Conservation (phyloP, 37 sponge, comb jelly and placozoan species). For the Eunapius fragilis region DNA sequence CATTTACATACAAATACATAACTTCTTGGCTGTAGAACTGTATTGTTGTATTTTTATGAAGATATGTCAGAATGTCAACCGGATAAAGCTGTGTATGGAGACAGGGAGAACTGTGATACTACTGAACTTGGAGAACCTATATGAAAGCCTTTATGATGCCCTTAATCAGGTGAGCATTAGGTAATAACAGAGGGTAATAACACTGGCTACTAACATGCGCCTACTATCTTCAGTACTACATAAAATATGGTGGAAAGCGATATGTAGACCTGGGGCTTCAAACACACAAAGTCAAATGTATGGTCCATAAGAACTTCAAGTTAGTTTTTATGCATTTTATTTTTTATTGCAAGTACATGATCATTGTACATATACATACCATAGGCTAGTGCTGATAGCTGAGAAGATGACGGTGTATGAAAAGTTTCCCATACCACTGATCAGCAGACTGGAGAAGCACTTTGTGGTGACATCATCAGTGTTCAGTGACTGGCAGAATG, state of each 20-base stretch:
- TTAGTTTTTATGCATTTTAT: background rate
- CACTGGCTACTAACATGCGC: background rate
- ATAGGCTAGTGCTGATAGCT: slow-evolving; percentile 62
- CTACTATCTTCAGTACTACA: slow-evolving; percentile 55
- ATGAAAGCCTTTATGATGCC: slow-evolving; percentile 89
- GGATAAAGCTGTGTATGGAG: slow-evolving; percentile 85
- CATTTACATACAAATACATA: too few relatives aligned
- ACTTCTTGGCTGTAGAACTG: too few relatives aligned
- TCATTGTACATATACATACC: background rate
- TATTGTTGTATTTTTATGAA: background rate
- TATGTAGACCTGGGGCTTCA: slow-evolving; percentile 81
- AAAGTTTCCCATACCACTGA: slow-evolving; percentile 79
- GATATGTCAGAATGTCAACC: slow-evolving; percentile 76
- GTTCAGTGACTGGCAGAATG: slow-evolving; percentile 16
- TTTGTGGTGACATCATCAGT: slow-evolving; percentile 60
- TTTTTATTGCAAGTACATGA: background rate
- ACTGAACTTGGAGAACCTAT: slow-evolving; percentile 77
- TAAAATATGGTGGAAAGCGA: slow-evolving; percentile 23
- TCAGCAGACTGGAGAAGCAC: slow-evolving; percentile 83
- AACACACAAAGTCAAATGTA: slow-evolving; percentile 70
- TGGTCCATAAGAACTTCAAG: slow-evolving; percentile 72
- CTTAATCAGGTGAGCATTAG: slow-evolving; percentile 66
- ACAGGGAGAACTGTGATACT: slow-evolving; percentile 73
- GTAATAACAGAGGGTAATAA: background rate
- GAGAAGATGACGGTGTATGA: slow-evolving; percentile 60